A percentile compares a stretch with the other conserved stretches of the same genome.
phyloP scores from a whole-genome alignment of 2,888 invertebrate genomes.

The Drosophila setosimentum region DNA sequence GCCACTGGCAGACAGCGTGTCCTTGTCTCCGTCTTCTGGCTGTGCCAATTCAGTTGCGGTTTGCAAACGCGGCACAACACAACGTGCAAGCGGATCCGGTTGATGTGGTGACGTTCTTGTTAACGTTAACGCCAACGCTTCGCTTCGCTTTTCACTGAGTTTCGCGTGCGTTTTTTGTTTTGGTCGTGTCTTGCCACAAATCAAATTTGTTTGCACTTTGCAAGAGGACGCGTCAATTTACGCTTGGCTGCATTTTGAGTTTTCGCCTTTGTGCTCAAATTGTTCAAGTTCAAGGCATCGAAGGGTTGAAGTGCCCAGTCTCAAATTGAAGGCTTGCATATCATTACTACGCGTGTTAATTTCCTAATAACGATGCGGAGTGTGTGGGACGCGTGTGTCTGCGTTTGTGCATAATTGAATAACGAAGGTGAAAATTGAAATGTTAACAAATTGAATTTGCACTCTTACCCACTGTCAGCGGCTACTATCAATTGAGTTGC shows the following conservation, averaged over 20 bases:
- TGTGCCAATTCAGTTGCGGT: conserved; percentile 82
- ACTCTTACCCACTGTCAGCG: conserved; percentile 28
- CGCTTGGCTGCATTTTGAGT: conserved; percentile 66
- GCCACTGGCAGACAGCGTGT: conserved; percentile 65
- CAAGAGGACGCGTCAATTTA: conserved; percentile 65
- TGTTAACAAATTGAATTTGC: conserved; percentile 78
- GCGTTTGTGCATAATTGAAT: conserved; percentile 73
- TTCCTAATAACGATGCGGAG: conserved; percentile 49
- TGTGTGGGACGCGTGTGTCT: conserved; percentile 32
- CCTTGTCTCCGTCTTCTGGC: conserved; percentile 40
- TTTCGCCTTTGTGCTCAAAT: conserved; percentile 49
- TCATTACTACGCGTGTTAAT: conserved; percentile 51
- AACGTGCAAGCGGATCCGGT: conserved; percentile 62
- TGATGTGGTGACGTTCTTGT: conserved; percentile 3
- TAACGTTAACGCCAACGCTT: conserved; percentile 5
- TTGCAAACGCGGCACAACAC: conserved; percentile 79
- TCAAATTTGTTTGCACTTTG: conserved; percentile 50
- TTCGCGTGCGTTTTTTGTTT: conserved; percentile 43
- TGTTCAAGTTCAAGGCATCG: conserved; percentile 56
- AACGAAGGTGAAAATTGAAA: conserved; percentile 80
- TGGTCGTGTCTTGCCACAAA: conserved; percentile 11
- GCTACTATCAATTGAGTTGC: conserved; percentile 21
- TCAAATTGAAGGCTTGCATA: conserved; percentile 40
- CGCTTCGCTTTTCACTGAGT: conserved; percentile 22
- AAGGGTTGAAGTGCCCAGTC: conserved; percentile 15